Conservation (phyloP, 2,888 invertebrate genomes). For the Deilephila elpenor region DNA sequence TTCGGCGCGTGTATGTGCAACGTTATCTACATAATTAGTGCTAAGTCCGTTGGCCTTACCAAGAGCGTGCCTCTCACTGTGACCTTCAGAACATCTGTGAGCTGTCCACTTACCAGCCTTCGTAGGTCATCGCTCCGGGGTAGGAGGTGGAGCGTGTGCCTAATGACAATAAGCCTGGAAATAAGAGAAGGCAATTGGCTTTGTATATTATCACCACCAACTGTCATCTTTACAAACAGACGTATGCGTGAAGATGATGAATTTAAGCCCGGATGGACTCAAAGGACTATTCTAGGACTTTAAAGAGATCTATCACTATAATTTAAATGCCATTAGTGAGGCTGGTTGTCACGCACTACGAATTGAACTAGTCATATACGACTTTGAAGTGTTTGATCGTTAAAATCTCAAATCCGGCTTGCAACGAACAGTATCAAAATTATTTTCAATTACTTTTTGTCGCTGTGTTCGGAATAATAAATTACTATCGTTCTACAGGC, state of each 20-base stretch:
- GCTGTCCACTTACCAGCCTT: slow-evolving; percentile 1
- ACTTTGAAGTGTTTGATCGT: too few relatives aligned
- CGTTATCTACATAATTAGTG: slow-evolving; percentile 8
- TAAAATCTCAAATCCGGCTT: too few relatives aligned
- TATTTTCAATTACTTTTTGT: slow-evolving; percentile 6
- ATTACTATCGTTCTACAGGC: not conserved
- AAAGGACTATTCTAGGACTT: too few relatives aligned
- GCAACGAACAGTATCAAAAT: not conserved
- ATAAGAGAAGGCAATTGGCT: too few relatives aligned
- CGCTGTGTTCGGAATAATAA: not conserved
- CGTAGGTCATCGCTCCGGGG: slow-evolving; percentile 4
- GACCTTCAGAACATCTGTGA: slow-evolving; percentile 11
- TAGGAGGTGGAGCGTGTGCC: not conserved
- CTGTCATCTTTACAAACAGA: too few relatives aligned
- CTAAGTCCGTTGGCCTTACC: slow-evolving; percentile 15
- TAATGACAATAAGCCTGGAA: not conserved
- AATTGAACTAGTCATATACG: too few relatives aligned
- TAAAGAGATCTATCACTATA: too few relatives aligned
- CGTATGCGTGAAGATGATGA: too few relatives aligned
- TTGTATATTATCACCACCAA: too few relatives aligned
- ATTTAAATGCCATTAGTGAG: too few relatives aligned
- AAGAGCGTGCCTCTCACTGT: slow-evolving; percentile 18
- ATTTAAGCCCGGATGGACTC: too few relatives aligned
- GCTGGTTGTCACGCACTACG: too few relatives aligned
- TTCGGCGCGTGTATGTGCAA: not conserved